Evolutionary conservation across 2,113 vertebrate species (phyloP).

Genomic region (Machaerirhynchus nigripectus): DNA sequence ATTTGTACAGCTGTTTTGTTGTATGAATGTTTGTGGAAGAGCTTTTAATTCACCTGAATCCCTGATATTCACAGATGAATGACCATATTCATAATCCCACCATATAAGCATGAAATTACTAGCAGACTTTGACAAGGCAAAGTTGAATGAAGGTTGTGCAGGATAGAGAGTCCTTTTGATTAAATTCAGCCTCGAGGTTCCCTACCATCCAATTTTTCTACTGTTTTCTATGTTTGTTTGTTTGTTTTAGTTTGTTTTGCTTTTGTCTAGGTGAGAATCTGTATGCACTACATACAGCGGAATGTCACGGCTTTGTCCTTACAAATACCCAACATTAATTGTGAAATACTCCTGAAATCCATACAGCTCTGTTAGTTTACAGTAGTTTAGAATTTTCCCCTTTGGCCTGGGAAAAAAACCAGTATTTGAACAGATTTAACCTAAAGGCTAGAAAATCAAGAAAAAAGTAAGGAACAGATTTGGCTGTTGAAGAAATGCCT

Average conservation of each 20-base stretch:
- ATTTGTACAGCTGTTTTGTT: conserved; percentile 50
- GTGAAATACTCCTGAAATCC: background rate
- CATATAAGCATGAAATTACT: conserved; percentile 32
- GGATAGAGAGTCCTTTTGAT: background rate
- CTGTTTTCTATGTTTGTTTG: background rate
- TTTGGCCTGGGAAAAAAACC: background rate
- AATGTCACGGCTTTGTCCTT: background rate
- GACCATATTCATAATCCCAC: conserved; percentile 7
- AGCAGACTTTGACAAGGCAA: background rate
- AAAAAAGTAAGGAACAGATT: background rate
- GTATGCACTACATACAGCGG: background rate
- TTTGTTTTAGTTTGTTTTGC: background rate
- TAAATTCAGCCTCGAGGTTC: background rate
- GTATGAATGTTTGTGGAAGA: conserved; percentile 43
- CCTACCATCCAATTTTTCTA: background rate
- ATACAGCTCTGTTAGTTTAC: background rate
- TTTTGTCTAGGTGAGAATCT: background rate
- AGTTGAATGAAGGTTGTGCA: conserved; percentile 42
- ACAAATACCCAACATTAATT: background rate
- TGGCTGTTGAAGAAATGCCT: background rate
- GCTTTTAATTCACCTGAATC: conserved; percentile 54
- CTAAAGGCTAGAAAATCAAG: background rate
- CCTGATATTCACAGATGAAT: conserved; percentile 43
- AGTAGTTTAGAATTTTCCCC: background rate
- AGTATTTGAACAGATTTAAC: background rate